phyloP scores from a whole-genome alignment of 2,113 vertebrate species.

The Odontophorus gujanensis region DNA sequence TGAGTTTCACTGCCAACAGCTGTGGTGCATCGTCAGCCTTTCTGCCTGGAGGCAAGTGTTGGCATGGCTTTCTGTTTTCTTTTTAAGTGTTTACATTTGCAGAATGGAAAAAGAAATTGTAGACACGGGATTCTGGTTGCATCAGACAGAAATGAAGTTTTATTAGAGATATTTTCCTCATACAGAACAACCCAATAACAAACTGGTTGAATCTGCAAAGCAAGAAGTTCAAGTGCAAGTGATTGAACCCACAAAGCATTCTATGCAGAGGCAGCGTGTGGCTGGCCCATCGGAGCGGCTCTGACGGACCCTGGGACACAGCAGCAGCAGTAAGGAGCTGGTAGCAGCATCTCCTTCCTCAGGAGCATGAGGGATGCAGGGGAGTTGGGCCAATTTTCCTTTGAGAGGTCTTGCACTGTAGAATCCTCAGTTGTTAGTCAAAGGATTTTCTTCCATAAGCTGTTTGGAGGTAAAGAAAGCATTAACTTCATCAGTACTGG shows the following conservation, averaged over 20 bases:
- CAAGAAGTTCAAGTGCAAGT: not conserved
- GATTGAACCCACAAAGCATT: not conserved
- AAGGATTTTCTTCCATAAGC: conserved; percentile 59
- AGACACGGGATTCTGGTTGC: conserved; percentile 11
- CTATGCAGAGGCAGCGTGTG: not conserved
- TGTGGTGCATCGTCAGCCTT: not conserved
- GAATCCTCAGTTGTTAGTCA: conserved; percentile 16
- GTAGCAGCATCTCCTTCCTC: not conserved
- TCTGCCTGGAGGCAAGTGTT: not conserved
- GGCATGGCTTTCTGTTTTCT: not conserved
- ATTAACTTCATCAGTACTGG: not conserved
- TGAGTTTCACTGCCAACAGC: not conserved
- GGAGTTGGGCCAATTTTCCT: not conserved
- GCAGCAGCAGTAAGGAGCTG: not conserved
- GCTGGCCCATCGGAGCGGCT: not conserved
- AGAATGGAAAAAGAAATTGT: not conserved
- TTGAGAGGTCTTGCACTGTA: not conserved
- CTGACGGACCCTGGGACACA: not conserved
- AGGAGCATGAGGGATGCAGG: not conserved
- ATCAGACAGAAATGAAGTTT: conserved; percentile 57
- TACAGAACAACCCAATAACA: not conserved
- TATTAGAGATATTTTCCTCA: conserved; percentile 38
- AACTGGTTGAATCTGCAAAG: not conserved
- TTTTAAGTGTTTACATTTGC: not conserved
- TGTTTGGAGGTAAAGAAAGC: not conserved